These are phyloP conservation scores for Acleris emargana DNA, from an alignment of 2,888 invertebrate species.

Conservation along the genomic window DNA sequence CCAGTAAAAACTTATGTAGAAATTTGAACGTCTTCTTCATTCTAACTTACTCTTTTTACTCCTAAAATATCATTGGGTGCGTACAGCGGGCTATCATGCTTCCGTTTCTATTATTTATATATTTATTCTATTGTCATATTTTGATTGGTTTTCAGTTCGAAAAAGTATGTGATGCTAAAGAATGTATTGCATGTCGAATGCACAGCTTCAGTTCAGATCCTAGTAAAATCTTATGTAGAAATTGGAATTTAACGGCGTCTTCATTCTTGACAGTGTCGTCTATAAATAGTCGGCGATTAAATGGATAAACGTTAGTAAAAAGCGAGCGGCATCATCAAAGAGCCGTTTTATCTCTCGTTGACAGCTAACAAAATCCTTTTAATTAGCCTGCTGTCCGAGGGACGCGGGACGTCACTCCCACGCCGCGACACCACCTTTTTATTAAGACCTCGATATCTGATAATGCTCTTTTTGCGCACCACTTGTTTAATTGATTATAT, in stretches of 20 bases:
- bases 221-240: background rate
- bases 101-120: too few relatives aligned
- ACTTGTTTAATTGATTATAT: conserved; percentile 34
- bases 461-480: conserved; percentile 24
- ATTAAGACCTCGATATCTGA: conserved; percentile 40
- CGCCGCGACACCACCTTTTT: conserved; percentile 46
- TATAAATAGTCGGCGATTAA: conserved; percentile 34
- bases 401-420: conserved; percentile 53
- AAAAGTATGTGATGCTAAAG: background rate
- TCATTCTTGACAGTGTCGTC: conserved; percentile 23
- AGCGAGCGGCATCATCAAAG: conserved; percentile 67
- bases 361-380: conserved; percentile 83
- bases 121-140: too few relatives aligned
- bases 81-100: too few relatives aligned
- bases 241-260: conserved; percentile 13
- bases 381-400: conserved; percentile 68
- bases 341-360: conserved; percentile 70
- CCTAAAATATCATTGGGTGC: too few relatives aligned
- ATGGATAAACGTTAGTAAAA: conserved; percentile 31
- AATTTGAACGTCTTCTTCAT: conserved; percentile 10
- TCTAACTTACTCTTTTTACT: too few relatives aligned
- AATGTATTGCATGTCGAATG: background rate
- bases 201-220: background rate
- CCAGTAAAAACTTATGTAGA: background rate
- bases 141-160: too few relatives aligned